Percentiles rank a stretch among this genome's conserved stretches.
Evolutionary conservation across 2,888 invertebrate genomes (phyloP).

Genomic region (Imbricaverruca yamaguchii): DNA sequence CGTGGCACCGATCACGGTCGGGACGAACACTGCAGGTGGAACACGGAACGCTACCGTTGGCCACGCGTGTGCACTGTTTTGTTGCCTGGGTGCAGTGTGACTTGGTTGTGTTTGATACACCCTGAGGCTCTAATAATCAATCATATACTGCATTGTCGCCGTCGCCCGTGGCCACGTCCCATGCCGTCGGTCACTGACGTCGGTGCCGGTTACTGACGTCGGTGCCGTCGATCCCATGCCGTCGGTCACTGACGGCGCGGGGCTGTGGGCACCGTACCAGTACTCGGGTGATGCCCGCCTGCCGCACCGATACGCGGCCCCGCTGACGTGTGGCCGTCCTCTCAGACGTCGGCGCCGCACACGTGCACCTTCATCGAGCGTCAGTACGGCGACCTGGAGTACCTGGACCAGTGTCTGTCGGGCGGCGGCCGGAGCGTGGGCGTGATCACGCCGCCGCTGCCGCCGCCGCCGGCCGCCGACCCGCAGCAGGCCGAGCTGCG

Average conservation of each 20-base stretch:
- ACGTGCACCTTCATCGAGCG: conserved; percentile 35
- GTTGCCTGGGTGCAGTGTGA: no score
- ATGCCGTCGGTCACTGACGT: not conserved
- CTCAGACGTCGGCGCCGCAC: conserved; percentile 23
- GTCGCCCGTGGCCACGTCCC: no score
- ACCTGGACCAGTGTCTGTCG: conserved; percentile 43
- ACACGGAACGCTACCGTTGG: no score
- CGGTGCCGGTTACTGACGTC: not conserved
- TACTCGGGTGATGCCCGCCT: not conserved
- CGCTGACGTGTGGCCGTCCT: not conserved
- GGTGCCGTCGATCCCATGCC: no score
- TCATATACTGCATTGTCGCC: no score
- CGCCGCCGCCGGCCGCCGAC: conserved; percentile 40
- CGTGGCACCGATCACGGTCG: no score
- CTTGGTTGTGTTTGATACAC: no score
- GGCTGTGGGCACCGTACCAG: not conserved
- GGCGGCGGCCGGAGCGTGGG: conserved; percentile 41
- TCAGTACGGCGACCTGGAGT: conserved; percentile 44
- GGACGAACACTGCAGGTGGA: no score
- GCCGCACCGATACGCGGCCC: not conserved
- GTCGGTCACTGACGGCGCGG: not conserved
- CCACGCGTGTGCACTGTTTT: no score
- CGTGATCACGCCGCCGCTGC: conserved; percentile 44
- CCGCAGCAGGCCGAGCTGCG: conserved; percentile 19
- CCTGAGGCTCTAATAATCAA: no score